These are phyloP conservation scores for Pelagia noctiluca DNA, from an alignment of 30 jellyfish, hydroid and myxozoan genomes.

Conservation along the genomic window DNA sequence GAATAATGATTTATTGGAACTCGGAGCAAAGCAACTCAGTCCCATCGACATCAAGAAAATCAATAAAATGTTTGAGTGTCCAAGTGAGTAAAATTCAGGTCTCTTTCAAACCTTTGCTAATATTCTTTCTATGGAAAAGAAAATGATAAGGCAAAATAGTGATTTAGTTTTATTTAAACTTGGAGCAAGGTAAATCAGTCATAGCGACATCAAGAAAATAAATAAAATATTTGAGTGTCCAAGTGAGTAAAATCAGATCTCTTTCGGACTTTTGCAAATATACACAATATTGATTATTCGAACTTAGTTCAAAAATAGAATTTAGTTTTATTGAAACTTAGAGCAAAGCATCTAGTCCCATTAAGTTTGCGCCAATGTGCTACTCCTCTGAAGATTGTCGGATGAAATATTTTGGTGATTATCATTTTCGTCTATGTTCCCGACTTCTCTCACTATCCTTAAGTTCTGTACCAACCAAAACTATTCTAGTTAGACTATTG, in stretches of 20 bases:
- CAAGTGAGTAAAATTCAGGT: conserved; percentile 44
- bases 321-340: conserved; percentile 32
- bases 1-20: conserved; percentile 25
- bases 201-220: conserved; percentile 25
- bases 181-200: conserved; percentile 42
- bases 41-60: conserved; percentile 31
- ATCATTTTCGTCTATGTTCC: too few relatives aligned
- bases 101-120: not conserved
- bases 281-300: too few relatives aligned
- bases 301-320: conserved; percentile 29
- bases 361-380: too few relatives aligned
- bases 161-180: conserved; percentile 24
- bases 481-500: too few relatives aligned
- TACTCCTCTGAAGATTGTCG: too few relatives aligned
- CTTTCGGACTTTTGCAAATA: not conserved
- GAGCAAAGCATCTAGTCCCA: conserved; percentile 37
- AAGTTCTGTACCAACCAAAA: too few relatives aligned
- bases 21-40: conserved; percentile 43
- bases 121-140: too few relatives aligned
- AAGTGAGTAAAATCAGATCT: conserved; percentile 40
- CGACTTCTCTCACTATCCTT: too few relatives aligned
- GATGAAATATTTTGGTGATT: too few relatives aligned
- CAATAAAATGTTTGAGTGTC: conserved; percentile 20
- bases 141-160: conserved; percentile 28
- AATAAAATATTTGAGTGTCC: conserved; percentile 27